A percentile compares a stretch with the other conserved stretches of the same genome.
These are phyloP conservation scores for Cryptomyrus ogoouensis DNA, from an alignment of 2,113 vertebrate species.

Conservation along the genomic window DNA sequence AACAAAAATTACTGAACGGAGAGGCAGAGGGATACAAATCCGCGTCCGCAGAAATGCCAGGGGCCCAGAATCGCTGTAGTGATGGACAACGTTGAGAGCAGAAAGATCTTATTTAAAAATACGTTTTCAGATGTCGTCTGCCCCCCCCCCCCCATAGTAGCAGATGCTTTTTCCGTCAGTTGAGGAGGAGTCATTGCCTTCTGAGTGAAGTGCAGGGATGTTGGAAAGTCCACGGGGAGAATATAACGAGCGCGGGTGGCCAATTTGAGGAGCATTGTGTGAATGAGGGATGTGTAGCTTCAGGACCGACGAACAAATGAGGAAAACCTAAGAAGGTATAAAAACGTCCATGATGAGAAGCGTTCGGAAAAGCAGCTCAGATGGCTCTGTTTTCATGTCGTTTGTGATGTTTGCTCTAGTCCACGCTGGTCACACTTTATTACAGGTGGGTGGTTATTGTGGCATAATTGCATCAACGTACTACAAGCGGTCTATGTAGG, in stretches of 20 bases:
- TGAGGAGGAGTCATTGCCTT: neutral
- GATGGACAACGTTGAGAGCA: neutral
- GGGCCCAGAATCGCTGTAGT: too few relatives aligned
- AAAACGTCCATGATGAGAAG: neutral
- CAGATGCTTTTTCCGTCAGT: too few relatives aligned
- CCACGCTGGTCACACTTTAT: neutral
- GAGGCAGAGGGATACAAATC: neutral
- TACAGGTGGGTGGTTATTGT: neutral
- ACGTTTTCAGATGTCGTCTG: too few relatives aligned
- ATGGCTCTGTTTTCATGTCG: neutral
- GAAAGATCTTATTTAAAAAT: neutral
- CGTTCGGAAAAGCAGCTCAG: neutral
- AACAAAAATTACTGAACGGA: neutral
- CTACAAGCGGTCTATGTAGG: neutral
- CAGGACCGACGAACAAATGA: neutral
- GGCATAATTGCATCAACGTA: neutral
- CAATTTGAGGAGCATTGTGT: neutral
- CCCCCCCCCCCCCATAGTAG: neutral
- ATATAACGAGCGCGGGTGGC: neutral
- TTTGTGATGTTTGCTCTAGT: neutral
- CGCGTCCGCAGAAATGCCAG: neutral
- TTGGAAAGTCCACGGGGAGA: neutral
- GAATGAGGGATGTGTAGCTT: neutral
- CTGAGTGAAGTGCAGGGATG: neutral
- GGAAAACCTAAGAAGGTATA: neutral